Base-by-base conservation (phyloP, 2,113 vertebrate genomes). In the Caracal caracal region DNA sequence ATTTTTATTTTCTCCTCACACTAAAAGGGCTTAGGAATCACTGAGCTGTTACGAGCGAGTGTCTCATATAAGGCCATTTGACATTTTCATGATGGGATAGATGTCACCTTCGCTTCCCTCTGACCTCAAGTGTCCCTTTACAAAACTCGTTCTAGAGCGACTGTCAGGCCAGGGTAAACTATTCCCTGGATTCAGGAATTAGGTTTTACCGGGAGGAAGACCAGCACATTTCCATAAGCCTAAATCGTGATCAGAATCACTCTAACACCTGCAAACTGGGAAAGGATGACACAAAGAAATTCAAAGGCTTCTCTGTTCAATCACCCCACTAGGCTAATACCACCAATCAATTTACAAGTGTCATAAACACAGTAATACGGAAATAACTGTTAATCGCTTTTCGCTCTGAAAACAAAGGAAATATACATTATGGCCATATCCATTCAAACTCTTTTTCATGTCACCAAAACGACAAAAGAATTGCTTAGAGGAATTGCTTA, bases 61-160 rank as follows among this genome's bases (percentile, higher is more conserved):
- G 22, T 94, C 28, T 92, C 53, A 47, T 51, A 71, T 17, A 95
- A 96, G 95, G 85, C 56, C 80, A 81, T 90, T 3, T 93, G 97
- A 86, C 81, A 96, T 53, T 47, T 83, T 92, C 37, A 5, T 35
- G 40, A 35, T 85, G 83, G 59, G 53, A 28, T 90, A 92, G 90
- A 90, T 80, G 96, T 91, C 98, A 97, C 96, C 95, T 98, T 98
- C 82, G 66, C 65, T 73, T 86, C 95, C 93, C 94, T 96, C 92
- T 88, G 81, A 22, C 75, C 75, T 88, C 59, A 30, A 0, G 7
- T n/a, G 28, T 37, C 37, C 97, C 96, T 98, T 98, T 90, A 86
- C 80, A 84, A 96, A 91, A 96, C 63, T 92, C 79, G 33, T 76
- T 93, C 5, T 66, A 84, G 66, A 87, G 81, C 40, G 63, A 78